Evolutionary conservation across 2,888 invertebrate species (phyloP), one percentile per base, ranked within the genome.

Genomic region (Formica aserva): DNA sequence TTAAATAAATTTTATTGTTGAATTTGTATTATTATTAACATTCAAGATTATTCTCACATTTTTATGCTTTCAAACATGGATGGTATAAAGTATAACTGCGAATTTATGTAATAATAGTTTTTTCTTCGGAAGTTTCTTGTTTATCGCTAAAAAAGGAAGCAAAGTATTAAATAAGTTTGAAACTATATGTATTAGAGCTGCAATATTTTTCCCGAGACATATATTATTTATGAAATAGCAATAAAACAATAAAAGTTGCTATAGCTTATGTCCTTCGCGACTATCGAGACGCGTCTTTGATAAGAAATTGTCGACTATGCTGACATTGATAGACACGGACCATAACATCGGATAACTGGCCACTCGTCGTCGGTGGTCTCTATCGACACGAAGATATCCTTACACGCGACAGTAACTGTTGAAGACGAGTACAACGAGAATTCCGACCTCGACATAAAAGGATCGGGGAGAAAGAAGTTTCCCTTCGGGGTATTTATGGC

Each of bases 401-500:
- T 35, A 63, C 35, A 65, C 35, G 48, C 48, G 35, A 11, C 18
- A 18, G 65, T 52, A 76, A 65, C 38, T 15, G 11, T 35, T 22
- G 52, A 15, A 41, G 67, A 66, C 38, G 52, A 66, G 52, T 26
- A 52, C 66, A 76, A 65, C 8, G 66, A 26, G 52, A 38, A 3
- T 65, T 22, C 15, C 18, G 26, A 26, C 0, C 38, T 13, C 6
- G 13, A 66, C 29, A 77, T 77, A 77, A 77, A 77, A 77, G 66
- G 66, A 45, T 41, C 32, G 15, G 26, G 6, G 41, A 41, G 66
- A 38, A 55, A 38, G 63, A 75, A 52, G 38, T 55, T 66, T 66
- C 15, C 29, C 65, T 38, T 67, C 55, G 55, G 52, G 55, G 55
- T 77, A 66, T 76, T 66, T 67, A 77, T 55, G 76, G n/a, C 22